Conservation (phyloP, 1,140 invertebrate genomes). For the Cherax destructor region DNA sequence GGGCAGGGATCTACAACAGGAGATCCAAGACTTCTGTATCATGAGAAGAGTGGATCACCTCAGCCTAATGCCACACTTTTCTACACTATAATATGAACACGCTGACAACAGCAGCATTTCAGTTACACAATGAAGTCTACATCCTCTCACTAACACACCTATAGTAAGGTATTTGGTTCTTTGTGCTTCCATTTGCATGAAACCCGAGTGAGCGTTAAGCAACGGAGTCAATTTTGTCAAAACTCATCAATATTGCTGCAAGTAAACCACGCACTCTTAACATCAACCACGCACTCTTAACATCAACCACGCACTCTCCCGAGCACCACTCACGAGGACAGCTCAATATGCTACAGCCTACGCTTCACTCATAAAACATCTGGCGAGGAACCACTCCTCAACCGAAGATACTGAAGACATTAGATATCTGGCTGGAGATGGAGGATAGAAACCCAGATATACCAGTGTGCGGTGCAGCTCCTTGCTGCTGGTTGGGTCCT, state of each 20-base stretch:
- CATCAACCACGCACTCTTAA: background rate
- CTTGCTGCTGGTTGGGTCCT: constrained; percentile 41
- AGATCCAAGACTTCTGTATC: background rate
- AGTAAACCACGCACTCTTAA: background rate
- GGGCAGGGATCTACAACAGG: background rate
- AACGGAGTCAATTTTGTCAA: background rate
- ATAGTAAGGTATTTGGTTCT: background rate
- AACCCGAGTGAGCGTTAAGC: background rate
- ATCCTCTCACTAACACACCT: background rate
- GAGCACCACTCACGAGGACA: background rate
- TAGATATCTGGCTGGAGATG: constrained; percentile 29
- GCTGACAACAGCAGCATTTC: background rate
- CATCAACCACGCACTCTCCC: background rate
- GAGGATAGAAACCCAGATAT: constrained; percentile 36
- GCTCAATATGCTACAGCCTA: background rate
- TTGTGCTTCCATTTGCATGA: background rate
- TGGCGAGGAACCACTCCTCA: background rate
- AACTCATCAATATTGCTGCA: background rate
- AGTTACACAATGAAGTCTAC: background rate
- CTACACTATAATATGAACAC: background rate
- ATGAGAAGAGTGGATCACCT: background rate
- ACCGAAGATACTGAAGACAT: constrained; percentile 41
- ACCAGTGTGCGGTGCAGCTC: constrained; percentile 3
- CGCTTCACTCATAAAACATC: background rate
- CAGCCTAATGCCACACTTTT: background rate